Base-by-base conservation (phyloP, 1,140 invertebrate genomes). In the Thrips palmi region DNA sequence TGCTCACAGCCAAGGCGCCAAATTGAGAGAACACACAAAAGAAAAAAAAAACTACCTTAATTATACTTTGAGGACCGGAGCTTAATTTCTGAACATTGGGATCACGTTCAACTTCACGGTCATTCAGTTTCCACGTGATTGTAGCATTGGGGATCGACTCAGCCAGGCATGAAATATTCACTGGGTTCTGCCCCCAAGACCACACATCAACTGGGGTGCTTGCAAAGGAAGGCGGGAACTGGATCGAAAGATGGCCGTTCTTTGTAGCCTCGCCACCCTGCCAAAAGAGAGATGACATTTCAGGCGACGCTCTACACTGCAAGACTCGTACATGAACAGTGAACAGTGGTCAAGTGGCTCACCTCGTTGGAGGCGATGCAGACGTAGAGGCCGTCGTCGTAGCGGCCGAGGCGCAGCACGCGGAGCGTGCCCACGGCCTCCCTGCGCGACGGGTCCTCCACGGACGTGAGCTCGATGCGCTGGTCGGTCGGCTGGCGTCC, bases 121-220 rank as follows among this genome's bases (percentile, higher is more conserved):
- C 55, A 15, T 56, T 60, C 35, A 64, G 68, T 49, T 64, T 70
- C 87, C 87, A 92, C 42, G 69, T 68, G 43, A 91, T 84, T 1
- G 86, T 89, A 1, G 88, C 87, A 55, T 92, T 91, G 1, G 88
- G 88, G 50, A 92, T 85, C 44, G 80, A 74, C 55, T 82, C 75
- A 8, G 83, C 83, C n/a, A 84, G 62, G 51, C 87, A 93, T 22
- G 77, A 84, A 1, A 93, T 62, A 52, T 92, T 92, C 0, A 79
- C 80, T 2, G 75, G 71, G 44, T 68, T 65, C 23, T 69, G 58
- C 18, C 77, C 68, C 87, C 87, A 92, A 4, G 76, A 80, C 70
- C 76, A 88, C 1, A 74, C 63, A 42, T 76, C 70, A 59, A 79
- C 77, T n/a, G 71, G 52, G 1, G 60, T 57, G 28, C 51, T 65